phyloP scores from a whole-genome alignment of 2,113 vertebrate species.

The Peromyscus leucopus region DNA sequence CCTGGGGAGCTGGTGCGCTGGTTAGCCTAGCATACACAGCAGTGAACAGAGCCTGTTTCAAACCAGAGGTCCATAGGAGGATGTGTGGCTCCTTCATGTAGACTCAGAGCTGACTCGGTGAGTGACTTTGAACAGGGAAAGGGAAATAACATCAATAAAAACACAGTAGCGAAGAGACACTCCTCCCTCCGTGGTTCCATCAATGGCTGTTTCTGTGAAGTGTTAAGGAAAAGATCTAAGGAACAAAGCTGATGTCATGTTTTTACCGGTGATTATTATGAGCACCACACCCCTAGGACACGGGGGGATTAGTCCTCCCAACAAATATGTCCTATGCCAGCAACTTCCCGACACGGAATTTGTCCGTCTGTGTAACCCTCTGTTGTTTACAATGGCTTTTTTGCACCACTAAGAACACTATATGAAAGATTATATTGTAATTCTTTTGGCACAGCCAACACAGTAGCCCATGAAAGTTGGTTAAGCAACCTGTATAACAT shows the following conservation, averaged over 20 bases:
- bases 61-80: background rate
- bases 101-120: background rate
- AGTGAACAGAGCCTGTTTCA: background rate
- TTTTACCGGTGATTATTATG: slow-evolving; percentile 11
- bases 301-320: slow-evolving; percentile 31
- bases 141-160: background rate
- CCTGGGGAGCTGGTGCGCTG: background rate
- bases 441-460: slow-evolving; percentile 35
- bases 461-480: slow-evolving; percentile 2
- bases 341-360: background rate
- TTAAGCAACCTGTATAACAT: background rate
- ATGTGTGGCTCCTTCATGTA: background rate
- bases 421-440: slow-evolving; percentile 47
- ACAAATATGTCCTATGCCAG: background rate
- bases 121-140: slow-evolving; percentile 40
- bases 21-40: too few relatives aligned
- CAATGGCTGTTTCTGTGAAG: slow-evolving; percentile 68
- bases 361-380: slow-evolving; percentile 10
- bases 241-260: slow-evolving; percentile 42
- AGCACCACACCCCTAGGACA: slow-evolving; percentile 1
- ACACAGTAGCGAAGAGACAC: rapidly evolving
- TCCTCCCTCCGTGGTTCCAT: slow-evolving; percentile 44
- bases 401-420: slow-evolving; percentile 34
- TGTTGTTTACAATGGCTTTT: slow-evolving; percentile 29
- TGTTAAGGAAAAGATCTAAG: slow-evolving; percentile 56